Conservation (phyloP, 1,140 invertebrate species). For the Drosophila virilis region DNA sequence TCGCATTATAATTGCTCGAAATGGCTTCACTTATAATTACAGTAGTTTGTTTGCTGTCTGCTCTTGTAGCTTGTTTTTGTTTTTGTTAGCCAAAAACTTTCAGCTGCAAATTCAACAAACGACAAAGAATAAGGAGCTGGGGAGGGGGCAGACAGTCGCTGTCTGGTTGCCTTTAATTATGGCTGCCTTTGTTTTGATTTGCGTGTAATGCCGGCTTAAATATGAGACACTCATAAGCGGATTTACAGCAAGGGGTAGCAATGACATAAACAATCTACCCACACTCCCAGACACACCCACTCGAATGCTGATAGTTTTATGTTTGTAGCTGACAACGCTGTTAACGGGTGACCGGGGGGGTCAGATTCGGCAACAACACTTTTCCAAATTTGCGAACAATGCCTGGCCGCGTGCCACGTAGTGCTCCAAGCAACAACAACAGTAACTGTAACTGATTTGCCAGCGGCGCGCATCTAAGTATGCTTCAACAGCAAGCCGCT, state of each 20-base stretch:
- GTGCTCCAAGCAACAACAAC: constrained; percentile 49
- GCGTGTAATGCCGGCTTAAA: constrained; percentile 66
- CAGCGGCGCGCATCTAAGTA: constrained; percentile 55
- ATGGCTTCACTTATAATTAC: constrained; percentile 62
- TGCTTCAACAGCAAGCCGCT: constrained; percentile 23
- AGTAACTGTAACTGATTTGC: constrained; percentile 72
- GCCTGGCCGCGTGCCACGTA: constrained; percentile 61
- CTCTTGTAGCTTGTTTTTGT: constrained; percentile 1
- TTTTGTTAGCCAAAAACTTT: constrained; percentile 28
- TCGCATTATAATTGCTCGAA: constrained; percentile 53
- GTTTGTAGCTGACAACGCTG: constrained; percentile 49
- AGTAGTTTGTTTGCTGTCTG: constrained; percentile 68
- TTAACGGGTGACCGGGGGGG: neutral
- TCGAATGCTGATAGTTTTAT: constrained; percentile 76
- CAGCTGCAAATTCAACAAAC: constrained; percentile 16
- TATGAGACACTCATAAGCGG: constrained; percentile 62
- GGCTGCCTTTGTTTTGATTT: constrained; percentile 65
- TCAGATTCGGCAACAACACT: constrained; percentile 38
- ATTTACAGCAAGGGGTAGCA: constrained; percentile 67
- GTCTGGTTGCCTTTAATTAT: constrained; percentile 51
- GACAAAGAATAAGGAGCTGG: neutral
- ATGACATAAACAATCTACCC: constrained; percentile 60
- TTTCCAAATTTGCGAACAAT: constrained; percentile 74
- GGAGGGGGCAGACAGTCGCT: neutral
- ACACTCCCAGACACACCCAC: constrained; percentile 24